Conservation (phyloP, 2,113 vertebrate genomes). For the Melanotaenia duboulayi region DNA sequence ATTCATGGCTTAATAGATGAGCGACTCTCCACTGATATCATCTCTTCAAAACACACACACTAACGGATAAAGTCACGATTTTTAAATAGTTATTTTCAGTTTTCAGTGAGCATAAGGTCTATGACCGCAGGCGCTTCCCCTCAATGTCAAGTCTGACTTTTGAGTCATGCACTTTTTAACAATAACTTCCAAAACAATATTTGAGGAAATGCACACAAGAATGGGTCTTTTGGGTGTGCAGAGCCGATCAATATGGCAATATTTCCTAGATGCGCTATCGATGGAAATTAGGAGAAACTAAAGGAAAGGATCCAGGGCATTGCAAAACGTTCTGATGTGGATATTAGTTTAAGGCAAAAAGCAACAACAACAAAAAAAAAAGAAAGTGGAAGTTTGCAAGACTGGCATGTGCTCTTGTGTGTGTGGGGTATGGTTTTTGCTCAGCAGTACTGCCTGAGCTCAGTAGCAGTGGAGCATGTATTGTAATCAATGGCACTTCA, state of each 20-base stretch:
- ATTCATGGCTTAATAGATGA: slow-evolving; percentile 43
- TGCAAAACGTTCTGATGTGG: slow-evolving; percentile 43
- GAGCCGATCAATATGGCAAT: slow-evolving; percentile 47
- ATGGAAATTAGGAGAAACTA: slow-evolving; percentile 30
- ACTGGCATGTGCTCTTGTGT: slow-evolving; percentile 8
- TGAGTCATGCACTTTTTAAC: slow-evolving; percentile 7
- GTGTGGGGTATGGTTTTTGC: slow-evolving; percentile 35
- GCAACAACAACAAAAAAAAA: background rate
- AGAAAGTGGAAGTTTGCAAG: slow-evolving; percentile 11
- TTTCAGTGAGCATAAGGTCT: too few species aligned
- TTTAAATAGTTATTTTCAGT: slow-evolving; percentile 19
- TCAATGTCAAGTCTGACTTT: slow-evolving; percentile 8
- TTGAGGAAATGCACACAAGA: slow-evolving; percentile 45
- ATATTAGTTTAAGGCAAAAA: slow-evolving; percentile 15
- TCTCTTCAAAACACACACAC: slow-evolving; percentile 13
- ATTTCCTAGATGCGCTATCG: slow-evolving; percentile 21
- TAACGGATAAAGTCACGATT: slow-evolving; percentile 13
- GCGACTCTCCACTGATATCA: slow-evolving; percentile 30
- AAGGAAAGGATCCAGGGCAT: slow-evolving; percentile 14
- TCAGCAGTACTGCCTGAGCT: slow-evolving; percentile 44
- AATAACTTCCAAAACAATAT: slow-evolving; percentile 51
- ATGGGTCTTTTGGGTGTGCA: slow-evolving; percentile 17
- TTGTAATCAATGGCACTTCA: slow-evolving; percentile 81
- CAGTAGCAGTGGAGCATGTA: slow-evolving; percentile 73
- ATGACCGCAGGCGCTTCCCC: slow-evolving; percentile 1